phyloP scores from a whole-genome alignment of 2,797 vertebrate genomes.

The Brotula barbata region DNA sequence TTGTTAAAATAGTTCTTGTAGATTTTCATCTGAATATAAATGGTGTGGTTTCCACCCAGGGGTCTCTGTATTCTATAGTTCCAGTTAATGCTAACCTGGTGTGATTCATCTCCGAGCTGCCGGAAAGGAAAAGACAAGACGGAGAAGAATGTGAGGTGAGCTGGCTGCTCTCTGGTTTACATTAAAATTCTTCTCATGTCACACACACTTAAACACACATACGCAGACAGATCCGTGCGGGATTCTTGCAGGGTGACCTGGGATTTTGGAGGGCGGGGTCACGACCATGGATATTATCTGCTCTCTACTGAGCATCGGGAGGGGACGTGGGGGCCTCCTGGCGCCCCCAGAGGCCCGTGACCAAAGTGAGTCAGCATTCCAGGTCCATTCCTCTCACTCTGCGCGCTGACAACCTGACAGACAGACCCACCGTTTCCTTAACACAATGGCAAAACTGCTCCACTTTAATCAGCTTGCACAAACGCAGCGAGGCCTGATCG shows the following conservation, averaged over 20 bases:
- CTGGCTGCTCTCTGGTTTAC: conserved; percentile 67
- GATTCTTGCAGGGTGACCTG: conserved; percentile 55
- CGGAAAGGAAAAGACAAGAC: conserved; percentile 16
- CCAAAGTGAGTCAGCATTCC: conserved; percentile 74
- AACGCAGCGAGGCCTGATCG: background rate
- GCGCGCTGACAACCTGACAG: conserved; percentile 63
- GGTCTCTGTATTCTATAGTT: conserved; percentile 2
- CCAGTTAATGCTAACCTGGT: conserved; percentile 54
- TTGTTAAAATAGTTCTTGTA: too few species aligned
- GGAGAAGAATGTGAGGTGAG: conserved; percentile 36
- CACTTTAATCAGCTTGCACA: conserved; percentile 17
- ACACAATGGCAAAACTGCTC: conserved; percentile 39
- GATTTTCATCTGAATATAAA: too few species aligned
- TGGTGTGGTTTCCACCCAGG: too few species aligned
- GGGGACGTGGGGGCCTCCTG: conserved; percentile 31
- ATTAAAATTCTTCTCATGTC: conserved; percentile 74
- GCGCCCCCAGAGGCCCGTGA: conserved; percentile 44
- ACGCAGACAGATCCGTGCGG: conserved; percentile 14
- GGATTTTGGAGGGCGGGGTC: conserved; percentile 51
- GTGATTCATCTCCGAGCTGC: conserved; percentile 38
- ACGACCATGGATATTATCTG: conserved; percentile 73
- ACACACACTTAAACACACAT: conserved; percentile 12
- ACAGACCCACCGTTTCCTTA: conserved; percentile 25
- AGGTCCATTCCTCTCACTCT: conserved; percentile 68
- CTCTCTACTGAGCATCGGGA: conserved; percentile 28